phyloP scores from a whole-genome alignment of 2,113 vertebrate species.

The Phocoena sinus region DNA sequence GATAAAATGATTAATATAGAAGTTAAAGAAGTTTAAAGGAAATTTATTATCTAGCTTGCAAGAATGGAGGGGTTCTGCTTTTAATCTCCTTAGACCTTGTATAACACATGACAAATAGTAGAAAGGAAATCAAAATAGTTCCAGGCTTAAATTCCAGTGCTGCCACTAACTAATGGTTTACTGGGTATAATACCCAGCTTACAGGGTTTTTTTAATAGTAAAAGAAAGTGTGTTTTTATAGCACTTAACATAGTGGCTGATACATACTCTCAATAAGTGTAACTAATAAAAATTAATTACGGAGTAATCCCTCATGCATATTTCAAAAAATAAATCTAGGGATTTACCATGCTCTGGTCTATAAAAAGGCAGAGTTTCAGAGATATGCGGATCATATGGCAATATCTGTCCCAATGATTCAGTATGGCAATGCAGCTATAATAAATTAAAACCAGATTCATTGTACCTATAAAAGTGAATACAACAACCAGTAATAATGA shows the following conservation, averaged over 20 bases:
- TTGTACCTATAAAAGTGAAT: constrained; percentile 60
- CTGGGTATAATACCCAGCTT: not conserved
- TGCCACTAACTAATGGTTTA: not conserved
- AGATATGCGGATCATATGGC: constrained; percentile 3
- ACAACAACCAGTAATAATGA: constrained; percentile 58
- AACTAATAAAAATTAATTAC: constrained; percentile 60
- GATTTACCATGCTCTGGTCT: not conserved
- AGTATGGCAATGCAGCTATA: constrained; percentile 32
- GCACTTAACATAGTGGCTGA: not conserved
- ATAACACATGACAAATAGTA: not conserved
- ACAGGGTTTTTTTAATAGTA: not conserved
- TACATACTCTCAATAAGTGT: not conserved
- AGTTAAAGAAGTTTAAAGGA: not conserved
- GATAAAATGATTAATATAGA: not conserved
- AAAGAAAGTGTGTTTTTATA: constrained; percentile 21
- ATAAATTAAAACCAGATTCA: constrained; percentile 67
- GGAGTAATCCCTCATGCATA: not conserved
- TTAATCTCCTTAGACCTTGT: not conserved
- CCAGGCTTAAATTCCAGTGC: not conserved
- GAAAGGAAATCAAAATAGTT: not conserved
- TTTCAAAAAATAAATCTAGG: not conserved
- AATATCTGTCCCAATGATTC: constrained; percentile 56
- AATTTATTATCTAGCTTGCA: not conserved
- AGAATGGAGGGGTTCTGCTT: not conserved
- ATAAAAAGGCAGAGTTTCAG: constrained; percentile 31